Conservation (phyloP, 2,113 vertebrate species). For the Anser cygnoides region DNA sequence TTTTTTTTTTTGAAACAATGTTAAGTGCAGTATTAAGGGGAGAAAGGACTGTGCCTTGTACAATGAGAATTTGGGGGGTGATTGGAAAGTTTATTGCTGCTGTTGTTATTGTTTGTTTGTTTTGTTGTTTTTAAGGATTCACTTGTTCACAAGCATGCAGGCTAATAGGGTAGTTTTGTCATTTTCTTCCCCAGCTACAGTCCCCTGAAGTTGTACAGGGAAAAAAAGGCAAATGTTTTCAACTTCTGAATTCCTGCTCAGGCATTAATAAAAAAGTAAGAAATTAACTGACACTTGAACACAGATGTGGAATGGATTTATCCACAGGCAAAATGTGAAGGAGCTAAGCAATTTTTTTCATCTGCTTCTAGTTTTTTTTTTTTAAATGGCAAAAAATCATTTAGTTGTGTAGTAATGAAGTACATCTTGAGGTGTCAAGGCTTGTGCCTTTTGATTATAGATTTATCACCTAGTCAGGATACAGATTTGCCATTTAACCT, state of each 20-base stretch:
- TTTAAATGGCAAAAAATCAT: not conserved
- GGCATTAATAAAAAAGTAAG: slow-evolving; percentile 57
- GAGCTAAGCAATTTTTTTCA: slow-evolving; percentile 60
- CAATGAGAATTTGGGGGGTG: not conserved
- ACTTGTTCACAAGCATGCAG: not conserved
- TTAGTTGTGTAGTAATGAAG: slow-evolving; percentile 73
- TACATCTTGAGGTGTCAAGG: slow-evolving; percentile 74
- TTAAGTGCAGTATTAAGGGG: not conserved
- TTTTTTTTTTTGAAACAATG: not conserved
- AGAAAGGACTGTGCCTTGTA: not conserved
- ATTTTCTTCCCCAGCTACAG: not conserved
- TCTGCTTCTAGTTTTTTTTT: slow-evolving; percentile 72
- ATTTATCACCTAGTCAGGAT: slow-evolving; percentile 80
- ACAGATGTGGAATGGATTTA: slow-evolving; percentile 55
- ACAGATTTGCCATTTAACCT: slow-evolving; percentile 78
- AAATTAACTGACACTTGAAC: slow-evolving; percentile 57
- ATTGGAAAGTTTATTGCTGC: not conserved
- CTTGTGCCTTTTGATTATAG: slow-evolving; percentile 73
- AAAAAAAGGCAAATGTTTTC: slow-evolving; percentile 15
- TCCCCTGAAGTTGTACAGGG: not conserved
- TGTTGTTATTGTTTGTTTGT: not conserved
- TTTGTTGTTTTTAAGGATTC: not conserved
- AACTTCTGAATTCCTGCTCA: slow-evolving; percentile 33
- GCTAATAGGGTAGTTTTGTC: not conserved
- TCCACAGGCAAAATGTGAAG: slow-evolving; percentile 50